Base-by-base conservation (phyloP, 2,888 invertebrate genomes). In the Agrotis puta region DNA sequence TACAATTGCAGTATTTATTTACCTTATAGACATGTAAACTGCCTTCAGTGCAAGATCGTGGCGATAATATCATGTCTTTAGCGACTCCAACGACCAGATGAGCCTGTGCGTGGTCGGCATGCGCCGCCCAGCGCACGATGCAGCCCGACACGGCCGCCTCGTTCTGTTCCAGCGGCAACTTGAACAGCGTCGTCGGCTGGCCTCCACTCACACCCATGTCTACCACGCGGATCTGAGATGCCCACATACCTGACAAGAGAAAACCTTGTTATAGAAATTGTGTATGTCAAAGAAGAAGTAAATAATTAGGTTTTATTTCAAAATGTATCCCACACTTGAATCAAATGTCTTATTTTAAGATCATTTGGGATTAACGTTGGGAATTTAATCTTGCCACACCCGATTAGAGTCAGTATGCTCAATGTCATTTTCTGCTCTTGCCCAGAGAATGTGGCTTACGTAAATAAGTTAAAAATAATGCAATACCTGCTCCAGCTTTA, bases 101-200 rank as follows among this genome's bases (percentile, higher is more conserved):
- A 58, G 94, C 88, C 0, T 86, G 82, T 0, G 91, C 92, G 69
- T 92, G 91, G 7, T 96, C 97, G 0, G 92, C 94, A 39, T 96
- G 96, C 24, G 96, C 94, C 0, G 96, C 96, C 96, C 99, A 99
- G 87, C 98, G 98, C 48, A 98, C 97, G 68, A 99, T 94, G 53
- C 98, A 97, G 90, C 98, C 96, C 91, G 99, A 98, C 93, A 99
- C 97, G 0, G 99, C 99, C 0, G 99, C 99, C 92, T 99, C 99
- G 93, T 99, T 99, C 94, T 99, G 99, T 80, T 98, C 98, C 53
- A 99, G 96, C 56, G 98, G 97, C 77, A 99, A 96, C 74, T 97
- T 96, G 89, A 98, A 97, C 77, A 98, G 96, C 0, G 99, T 98
- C 70, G 97, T 97, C 0, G 98, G 99, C 77, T 97, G 91, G 0